Conservation (phyloP, 2,797 vertebrate species). For the Lagodon rhomboides region DNA sequence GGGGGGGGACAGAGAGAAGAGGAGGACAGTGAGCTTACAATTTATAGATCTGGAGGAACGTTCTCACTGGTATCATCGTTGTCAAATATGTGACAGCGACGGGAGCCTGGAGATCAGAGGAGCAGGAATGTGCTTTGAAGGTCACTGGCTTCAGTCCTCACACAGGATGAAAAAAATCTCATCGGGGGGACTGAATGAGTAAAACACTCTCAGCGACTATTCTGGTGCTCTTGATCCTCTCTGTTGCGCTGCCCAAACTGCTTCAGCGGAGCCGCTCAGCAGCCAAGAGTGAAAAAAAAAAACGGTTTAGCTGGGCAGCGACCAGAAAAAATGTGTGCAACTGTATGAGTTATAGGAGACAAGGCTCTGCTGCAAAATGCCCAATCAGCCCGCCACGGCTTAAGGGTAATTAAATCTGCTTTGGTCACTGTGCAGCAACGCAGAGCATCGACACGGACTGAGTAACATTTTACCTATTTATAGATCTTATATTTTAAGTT, state of each 20-base stretch:
- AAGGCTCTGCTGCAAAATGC: slow-evolving; percentile 54
- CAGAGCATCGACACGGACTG: slow-evolving; percentile 32
- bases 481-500: slow-evolving; percentile 11
- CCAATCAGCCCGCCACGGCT: slow-evolving; percentile 53
- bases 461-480: slow-evolving; percentile 8
- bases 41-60: slow-evolving; percentile 52
- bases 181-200: slow-evolving; percentile 72
- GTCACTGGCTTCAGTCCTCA: slow-evolving; percentile 71
- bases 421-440: slow-evolving; percentile 40
- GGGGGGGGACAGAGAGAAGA: slow-evolving; percentile 18
- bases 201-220: slow-evolving; percentile 69
- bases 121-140: slow-evolving; percentile 71
- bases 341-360: slow-evolving; percentile 22
- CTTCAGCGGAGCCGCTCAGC: slow-evolving; percentile 57
- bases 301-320: slow-evolving; percentile 51
- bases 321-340: slow-evolving; percentile 58
- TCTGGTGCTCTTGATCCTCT: slow-evolving; percentile 74
- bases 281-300: slow-evolving; percentile 25
- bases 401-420: slow-evolving; percentile 55
- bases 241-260: slow-evolving; percentile 69
- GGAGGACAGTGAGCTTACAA: slow-evolving; percentile 60
- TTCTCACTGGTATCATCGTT: slow-evolving; percentile 51
- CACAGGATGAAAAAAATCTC: slow-evolving; percentile 62
- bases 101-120: slow-evolving; percentile 67
- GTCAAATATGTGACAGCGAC: slow-evolving; percentile 53